Evolutionary conservation across 2,113 vertebrate species (phyloP), one percentile per base, ranked within the genome.

Genomic region (Miniopterus natalensis): DNA sequence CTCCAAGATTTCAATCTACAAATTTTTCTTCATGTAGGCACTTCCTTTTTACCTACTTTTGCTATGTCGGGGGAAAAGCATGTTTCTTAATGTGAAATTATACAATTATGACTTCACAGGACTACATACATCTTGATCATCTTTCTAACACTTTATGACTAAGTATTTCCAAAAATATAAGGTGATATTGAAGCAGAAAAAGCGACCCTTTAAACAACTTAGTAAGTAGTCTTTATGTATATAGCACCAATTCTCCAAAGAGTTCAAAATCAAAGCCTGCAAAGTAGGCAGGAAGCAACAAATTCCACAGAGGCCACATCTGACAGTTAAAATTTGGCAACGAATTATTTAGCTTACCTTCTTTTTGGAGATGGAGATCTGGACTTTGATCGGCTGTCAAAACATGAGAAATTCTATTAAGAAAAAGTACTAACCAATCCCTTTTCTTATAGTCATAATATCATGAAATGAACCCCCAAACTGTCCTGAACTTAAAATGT

Each of bases 351-450:
- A 97, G 98, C 98, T 12, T 98, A 99, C 99, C 99, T 99, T 99
- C 98, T 98, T 98, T 99, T 99, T 98, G 98, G 98, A 98, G 99
- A 98, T 73, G 98, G 98, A 53, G 99, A 99, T 96, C 98, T 98
- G 97, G 99, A 99, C 98, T 99, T 99, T 71, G 99, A 99, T 65
- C 98, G 98, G 98, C 98, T 98, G 98, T 97, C 92, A 98, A 98
- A 98, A 98, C 45, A 84, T 31, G 78, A 97, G 55, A 93, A 97
- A 96, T 98, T 40, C 96, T 96, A 70, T 97, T 92, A 95, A 97
- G 79, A 92, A 71, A 83, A 88, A 49, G 21, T 83, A 83, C 65
- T 96, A 94, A 94, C 66, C 3, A 40, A 31, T 70, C 45, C 51
- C 86, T 84, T 36, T 83, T 47, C 81, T 80, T 74, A 94, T 9